Evolutionary conservation across 30 jellyfish, hydroid and myxozoan genomes (phyloP), one percentile per base, ranked within the genome.

Genomic region (Haliclystus octoradiatus): DNA sequence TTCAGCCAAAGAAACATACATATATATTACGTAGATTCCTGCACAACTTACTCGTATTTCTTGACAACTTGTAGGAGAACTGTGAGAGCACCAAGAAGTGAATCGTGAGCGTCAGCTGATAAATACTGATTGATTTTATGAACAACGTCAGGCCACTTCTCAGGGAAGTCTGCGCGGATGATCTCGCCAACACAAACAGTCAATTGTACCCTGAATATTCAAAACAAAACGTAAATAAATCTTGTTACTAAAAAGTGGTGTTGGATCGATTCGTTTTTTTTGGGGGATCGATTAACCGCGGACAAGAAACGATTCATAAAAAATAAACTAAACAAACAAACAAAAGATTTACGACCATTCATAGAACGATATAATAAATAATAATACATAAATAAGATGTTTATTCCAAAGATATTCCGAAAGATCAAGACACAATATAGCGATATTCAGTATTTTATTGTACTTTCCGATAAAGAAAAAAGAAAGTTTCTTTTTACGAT

Each of bases 171-270:
- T 74, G 84, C 75, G 0, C 92, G 74, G 65, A 88, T 34, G 29
- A 88, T 80, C 64, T 88, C 97, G 26, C 85, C 88, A 31, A 88
- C 72, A 46, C 93, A 74, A 40, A 81, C 97, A 0, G 97, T 88
- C 28, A 88, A 71, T 68, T 88, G 97, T 31, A 88, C 97, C 74
- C 97, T 88, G 49, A 34, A 72, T 64, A 22, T 2, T 24, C 26
- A 51, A n/a, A 12, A 49, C 7, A 19, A 19, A 40, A 5, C 57
- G 19, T 19, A 40, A 5, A 40, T 19, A 40, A n/a, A n/a, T n/a
- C n/a, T n/a, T n/a, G n/a, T n/a, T n/a, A n/a, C n/a, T n/a, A n/a
- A n/a, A n/a, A n/a, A n/a, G n/a, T n/a, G n/a, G n/a, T n/a, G n/a
- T n/a, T n/a, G n/a, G n/a, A n/a, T n/a, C n/a, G n/a, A n/a, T n/a